Conservation (phyloP, 2,888 invertebrate species). For the Heliconius charithonia region DNA sequence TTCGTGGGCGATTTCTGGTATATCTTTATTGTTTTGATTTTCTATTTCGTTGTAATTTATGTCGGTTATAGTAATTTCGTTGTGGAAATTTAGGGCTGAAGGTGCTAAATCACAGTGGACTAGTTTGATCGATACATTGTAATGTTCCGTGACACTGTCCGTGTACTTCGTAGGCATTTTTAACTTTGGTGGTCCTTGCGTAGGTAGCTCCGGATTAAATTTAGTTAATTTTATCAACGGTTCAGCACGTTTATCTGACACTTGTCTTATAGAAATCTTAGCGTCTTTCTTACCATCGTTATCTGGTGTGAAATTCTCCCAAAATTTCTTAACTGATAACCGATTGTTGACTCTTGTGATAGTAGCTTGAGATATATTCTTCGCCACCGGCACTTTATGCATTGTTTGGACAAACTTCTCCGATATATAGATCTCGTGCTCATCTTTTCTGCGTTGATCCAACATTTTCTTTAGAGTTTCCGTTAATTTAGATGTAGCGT, state of each 20-base stretch:
- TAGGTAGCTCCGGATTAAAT: slow-evolving; percentile 50
- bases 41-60: slow-evolving; percentile 43
- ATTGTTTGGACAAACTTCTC: slow-evolving; percentile 60
- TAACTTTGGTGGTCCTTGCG: slow-evolving; percentile 45
- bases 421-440: slow-evolving; percentile 35
- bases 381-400: slow-evolving; percentile 54
- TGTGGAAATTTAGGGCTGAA: slow-evolving; percentile 22
- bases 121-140: slow-evolving; percentile 56
- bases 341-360: slow-evolving; percentile 54
- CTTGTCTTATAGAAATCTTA: slow-evolving; percentile 54
- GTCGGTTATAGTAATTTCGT: slow-evolving; percentile 11
- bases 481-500: slow-evolving; percentile 65
- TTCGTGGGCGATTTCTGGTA: slow-evolving; percentile 74
- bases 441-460: slow-evolving; percentile 59
- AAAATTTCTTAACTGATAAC: slow-evolving; percentile 68
- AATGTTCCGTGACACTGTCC: slow-evolving; percentile 47
- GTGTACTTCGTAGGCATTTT: slow-evolving; percentile 65
- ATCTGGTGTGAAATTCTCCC: slow-evolving; percentile 72
- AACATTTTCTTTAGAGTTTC: slow-evolving; percentile 69
- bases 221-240: slow-evolving; percentile 63
- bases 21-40: slow-evolving; percentile 42
- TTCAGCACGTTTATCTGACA: slow-evolving; percentile 40
- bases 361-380: slow-evolving; percentile 49
- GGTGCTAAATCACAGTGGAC: slow-evolving; percentile 46
- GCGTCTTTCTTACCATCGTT: slow-evolving; percentile 44